Evolutionary conservation across 92 coral and sea anemone genomes (phyloP).

Genomic region (Zoanthus gigantus): DNA sequence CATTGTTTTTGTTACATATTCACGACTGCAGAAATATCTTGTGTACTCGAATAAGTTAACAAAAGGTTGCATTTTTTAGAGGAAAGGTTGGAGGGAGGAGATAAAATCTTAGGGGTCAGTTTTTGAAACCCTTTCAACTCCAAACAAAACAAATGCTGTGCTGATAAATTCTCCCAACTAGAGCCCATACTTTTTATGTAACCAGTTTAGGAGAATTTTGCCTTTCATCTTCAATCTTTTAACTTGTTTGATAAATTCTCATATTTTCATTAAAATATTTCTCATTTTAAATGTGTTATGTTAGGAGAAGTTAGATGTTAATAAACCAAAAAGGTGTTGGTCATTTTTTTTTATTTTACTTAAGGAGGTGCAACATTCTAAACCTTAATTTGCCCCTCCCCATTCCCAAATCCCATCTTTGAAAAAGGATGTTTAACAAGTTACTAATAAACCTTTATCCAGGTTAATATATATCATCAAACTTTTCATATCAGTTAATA

Average conservation of each 20-base stretch:
- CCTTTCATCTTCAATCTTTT: no score
- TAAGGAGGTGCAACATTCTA: not conserved
- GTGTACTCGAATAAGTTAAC: not conserved
- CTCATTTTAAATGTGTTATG: no score
- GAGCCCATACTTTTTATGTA: not conserved
- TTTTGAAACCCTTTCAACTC: not conserved
- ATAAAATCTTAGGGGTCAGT: conserved; percentile 20
- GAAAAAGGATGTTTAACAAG: no score
- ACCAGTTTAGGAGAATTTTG: no score
- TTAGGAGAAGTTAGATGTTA: no score
- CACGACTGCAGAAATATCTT: conserved; percentile 1
- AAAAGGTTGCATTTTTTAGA: conserved; percentile 19
- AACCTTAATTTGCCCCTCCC: conserved; percentile 12
- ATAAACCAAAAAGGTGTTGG: not conserved
- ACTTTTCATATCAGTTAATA: no score
- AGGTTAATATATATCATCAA: no score
- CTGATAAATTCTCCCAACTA: conserved; percentile 6
- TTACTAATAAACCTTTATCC: no score
- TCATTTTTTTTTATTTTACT: not conserved
- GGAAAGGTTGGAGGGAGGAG: conserved; percentile 7
- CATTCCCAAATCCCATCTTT: no score
- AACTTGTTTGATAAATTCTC: no score
- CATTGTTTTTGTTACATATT: conserved; percentile 16
- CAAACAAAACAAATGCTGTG: not conserved
- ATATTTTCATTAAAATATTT: no score